Evolutionary conservation across 2,113 vertebrate species (phyloP), one percentile per base, ranked within the genome.

Genomic region (Saccopteryx bilineata): DNA sequence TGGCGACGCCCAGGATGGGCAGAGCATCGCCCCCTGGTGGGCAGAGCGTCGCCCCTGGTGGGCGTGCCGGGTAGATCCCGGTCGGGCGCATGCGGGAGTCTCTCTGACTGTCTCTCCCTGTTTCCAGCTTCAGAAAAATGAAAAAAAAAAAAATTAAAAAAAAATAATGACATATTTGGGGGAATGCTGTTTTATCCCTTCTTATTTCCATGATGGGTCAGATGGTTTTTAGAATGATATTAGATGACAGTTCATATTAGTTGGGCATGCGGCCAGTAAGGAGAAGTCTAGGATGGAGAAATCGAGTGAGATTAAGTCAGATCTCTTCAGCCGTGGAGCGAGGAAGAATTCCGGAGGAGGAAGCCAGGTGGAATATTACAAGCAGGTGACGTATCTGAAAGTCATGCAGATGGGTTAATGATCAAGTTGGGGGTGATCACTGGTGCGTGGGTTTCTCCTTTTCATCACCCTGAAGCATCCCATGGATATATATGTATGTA

Each of bases 261-360:
- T 63, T 84, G 93, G 94, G 80, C 72, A 78, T n/a, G 19, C 52
- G 63, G 61, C 65, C 58, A 28, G 50, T 33, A 31, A 85, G 89
- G 69, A 95, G n/a, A 87, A 17, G 7, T 79, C 65, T 84, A 63
- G 87, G 85, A 84, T 90, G 78, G 92, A 96, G 54, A 86, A 76
- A 48, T 94, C 90, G 68, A n/a, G 48, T 31, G 48, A 84, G 76
- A 74, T n/a, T 63, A 80, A 90, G 94, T 90, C 28, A 33, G 33
- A 19, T 80, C 56, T 26, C 60, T 48, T 84, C 39, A 10, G 23
- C 87, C 87, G 1, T 1, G 5, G 60, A 81, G 71, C 48, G 52
- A 4, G 9, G 60, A 19, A 63, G 58, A 7, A 18, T 9, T 75
- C 50, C 26, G 54, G 72, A 85, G 46, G 10, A 14, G 17, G 78